phyloP scores from a whole-genome alignment of 2,888 invertebrate genomes.

The Tipula lateralis region DNA sequence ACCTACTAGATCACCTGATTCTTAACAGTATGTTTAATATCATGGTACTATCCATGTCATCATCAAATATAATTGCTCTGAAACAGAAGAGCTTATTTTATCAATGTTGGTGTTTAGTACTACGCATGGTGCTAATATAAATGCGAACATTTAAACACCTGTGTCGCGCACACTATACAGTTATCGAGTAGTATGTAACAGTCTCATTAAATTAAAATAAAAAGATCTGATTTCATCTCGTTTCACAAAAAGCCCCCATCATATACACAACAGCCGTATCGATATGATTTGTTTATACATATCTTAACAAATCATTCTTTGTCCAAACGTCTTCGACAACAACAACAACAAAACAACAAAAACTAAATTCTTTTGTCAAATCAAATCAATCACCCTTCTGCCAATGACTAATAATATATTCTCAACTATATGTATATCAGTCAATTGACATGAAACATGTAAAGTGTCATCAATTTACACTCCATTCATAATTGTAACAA shows the following conservation, averaged over 20 bases:
- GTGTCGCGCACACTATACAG: too few relatives aligned
- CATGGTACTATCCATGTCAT: too few relatives aligned
- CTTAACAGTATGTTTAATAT: too few relatives aligned
- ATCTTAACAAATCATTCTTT: not conserved
- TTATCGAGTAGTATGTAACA: too few relatives aligned
- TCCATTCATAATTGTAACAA: conserved; percentile 6
- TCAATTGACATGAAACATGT: not conserved
- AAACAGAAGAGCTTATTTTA: too few relatives aligned
- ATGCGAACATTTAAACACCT: too few relatives aligned
- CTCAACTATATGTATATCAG: not conserved
- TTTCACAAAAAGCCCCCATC: not conserved
- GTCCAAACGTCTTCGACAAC: not conserved
- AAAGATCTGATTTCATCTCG: not conserved
- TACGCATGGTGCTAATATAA: too few relatives aligned
- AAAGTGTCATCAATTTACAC: conserved; percentile 24
- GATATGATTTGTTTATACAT: too few relatives aligned
- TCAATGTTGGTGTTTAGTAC: too few relatives aligned
- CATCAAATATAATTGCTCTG: too few relatives aligned
- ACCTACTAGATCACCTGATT: too few relatives aligned
- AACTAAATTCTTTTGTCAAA: not conserved
- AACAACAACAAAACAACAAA: not conserved
- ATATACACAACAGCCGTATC: not conserved
- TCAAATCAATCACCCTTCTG: not conserved
- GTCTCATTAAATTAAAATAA: too few relatives aligned
- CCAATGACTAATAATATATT: not conserved